Evolutionary conservation across 2,888 invertebrate species (phyloP), one percentile per base, ranked within the genome.

Genomic region (Pyrocoelia pectoralis): DNA sequence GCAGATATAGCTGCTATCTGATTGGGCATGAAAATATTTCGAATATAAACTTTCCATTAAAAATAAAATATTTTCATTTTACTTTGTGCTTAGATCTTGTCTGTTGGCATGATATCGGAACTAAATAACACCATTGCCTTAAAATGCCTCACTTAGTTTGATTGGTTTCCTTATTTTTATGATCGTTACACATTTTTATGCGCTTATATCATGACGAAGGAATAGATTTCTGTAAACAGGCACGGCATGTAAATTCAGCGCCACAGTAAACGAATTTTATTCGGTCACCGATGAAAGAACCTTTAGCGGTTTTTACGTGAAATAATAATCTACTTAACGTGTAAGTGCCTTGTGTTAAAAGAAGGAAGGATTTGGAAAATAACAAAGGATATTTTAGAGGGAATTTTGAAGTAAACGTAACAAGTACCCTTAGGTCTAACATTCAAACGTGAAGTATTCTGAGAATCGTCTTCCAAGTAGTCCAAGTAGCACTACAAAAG

Each of bases 341-440:
- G 24, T 24, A 24, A 24, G 24, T 24, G 6, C 24, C 4, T 3
- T 24, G 24, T 24, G 24, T 6, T 8, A 29, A 51, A 51, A 51
- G n/a, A 5, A 51, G 13, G 13, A 24, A 9, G n/a, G 24, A 51
- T 4, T 18, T 51, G 10, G 15, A 18, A 38, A 48, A 56, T 49
- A 49, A 56, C 38, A 49, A 49, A 49, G 17, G 29, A 33, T 38
- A 10, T 56, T 56, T 33, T 17, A 13, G 13, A 10, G 14, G 33
- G 18, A 33, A 29, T 49, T 49, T 38, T 18, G 49, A 19, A 15
- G 40, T 15, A 40, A 33, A 48, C 41, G 41, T 18, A 58, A 58
- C 56, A 50, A 57, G 58, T 33, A 46, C 33, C 33, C 52, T 58
- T 58, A 6, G 43, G 58, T 24, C 52, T 43, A 58, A 29, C 52